Conservation (phyloP, 2,113 vertebrate genomes). For the Herpailurus yagouaroundi region DNA sequence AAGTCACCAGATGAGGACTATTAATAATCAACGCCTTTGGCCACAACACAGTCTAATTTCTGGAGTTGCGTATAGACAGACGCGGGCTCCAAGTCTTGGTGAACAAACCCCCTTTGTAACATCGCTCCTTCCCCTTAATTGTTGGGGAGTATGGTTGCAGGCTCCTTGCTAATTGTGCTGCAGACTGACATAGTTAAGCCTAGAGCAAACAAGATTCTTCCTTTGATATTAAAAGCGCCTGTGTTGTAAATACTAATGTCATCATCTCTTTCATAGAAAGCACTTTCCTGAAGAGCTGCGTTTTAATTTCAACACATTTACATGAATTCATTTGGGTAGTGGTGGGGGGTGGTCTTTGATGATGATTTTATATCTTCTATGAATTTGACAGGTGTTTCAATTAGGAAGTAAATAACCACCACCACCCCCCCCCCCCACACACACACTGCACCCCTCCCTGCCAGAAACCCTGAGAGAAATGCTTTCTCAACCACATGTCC, state of each 20-base stretch:
- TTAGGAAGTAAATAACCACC: slow-evolving; percentile 1
- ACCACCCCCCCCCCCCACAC: background rate
- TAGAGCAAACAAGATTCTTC: background rate
- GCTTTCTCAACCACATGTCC: background rate
- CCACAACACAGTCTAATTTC: background rate
- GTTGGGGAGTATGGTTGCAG: background rate
- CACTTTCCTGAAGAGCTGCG: slow-evolving; percentile 45
- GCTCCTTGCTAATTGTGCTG: background rate
- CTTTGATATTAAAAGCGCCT: slow-evolving; percentile 51
- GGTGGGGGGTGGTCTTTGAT: background rate
- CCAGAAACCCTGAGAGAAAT: background rate
- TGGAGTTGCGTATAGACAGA: background rate
- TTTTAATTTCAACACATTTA: slow-evolving; percentile 47
- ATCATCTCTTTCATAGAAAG: slow-evolving; percentile 50
- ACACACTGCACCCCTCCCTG: no score
- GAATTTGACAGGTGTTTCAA: slow-evolving; percentile 27
- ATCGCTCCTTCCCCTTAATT: background rate
- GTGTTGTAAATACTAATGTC: slow-evolving; percentile 54
- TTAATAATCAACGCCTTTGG: background rate
- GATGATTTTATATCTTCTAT: background rate
- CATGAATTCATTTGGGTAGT: slow-evolving; percentile 9
- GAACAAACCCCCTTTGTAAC: background rate
- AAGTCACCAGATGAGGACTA: slow-evolving; percentile 45
- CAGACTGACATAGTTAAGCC: background rate
- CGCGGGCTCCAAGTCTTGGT: background rate